These are phyloP conservation scores for Leptoclinus maculatus DNA, from an alignment of 2,797 vertebrate genomes.

Conservation along the genomic window DNA sequence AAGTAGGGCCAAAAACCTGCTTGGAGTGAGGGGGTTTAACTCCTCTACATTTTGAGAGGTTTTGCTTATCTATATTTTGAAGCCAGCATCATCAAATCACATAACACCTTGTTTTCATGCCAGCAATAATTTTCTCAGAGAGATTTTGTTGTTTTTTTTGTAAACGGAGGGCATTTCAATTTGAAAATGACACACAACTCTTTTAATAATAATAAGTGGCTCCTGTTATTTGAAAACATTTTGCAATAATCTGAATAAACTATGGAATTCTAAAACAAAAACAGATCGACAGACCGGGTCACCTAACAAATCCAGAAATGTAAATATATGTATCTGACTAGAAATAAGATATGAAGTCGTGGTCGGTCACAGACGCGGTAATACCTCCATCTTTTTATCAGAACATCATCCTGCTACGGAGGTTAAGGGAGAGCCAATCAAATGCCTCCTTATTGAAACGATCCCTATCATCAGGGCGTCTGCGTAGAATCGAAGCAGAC, in stretches of 20 bases:
- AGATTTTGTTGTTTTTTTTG: neutral
- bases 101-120: conserved; percentile 12
- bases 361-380: neutral
- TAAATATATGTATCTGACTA: neutral
- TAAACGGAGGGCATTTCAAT: conserved; percentile 21
- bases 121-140: neutral
- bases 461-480: conserved; percentile 20
- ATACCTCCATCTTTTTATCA: neutral
- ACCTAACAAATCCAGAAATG: neutral
- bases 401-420: conserved; percentile 18
- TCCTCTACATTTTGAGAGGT: neutral
- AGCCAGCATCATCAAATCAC: neutral
- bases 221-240: neutral
- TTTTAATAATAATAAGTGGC: neutral
- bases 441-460: conserved; percentile 11
- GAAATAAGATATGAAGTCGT: neutral
- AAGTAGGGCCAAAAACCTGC: neutral
- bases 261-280: neutral
- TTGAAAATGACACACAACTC: neutral
- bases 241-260: neutral
- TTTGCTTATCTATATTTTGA: neutral
- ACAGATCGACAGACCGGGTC: neutral
- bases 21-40: neutral
- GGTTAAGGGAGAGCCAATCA: conserved; percentile 38
- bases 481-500: conserved; percentile 46